Conservation (phyloP, 2,888 invertebrate genomes). For the Hermodice carunculata region DNA sequence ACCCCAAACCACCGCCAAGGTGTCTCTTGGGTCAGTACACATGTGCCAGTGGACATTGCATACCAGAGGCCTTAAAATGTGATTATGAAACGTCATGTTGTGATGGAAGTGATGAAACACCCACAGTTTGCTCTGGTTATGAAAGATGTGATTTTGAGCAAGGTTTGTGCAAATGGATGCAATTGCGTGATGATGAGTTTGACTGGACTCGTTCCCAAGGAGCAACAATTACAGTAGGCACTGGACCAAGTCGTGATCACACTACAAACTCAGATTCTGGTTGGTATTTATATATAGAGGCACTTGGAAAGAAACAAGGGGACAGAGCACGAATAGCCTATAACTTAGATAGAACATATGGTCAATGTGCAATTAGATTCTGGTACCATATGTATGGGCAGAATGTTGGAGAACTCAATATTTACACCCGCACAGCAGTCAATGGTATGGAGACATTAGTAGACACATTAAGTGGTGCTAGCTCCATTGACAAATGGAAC, state of each 20-base stretch:
- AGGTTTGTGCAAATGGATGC: not conserved
- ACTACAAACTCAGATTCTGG: not conserved
- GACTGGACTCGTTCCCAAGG: not conserved
- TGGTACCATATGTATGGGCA: not conserved
- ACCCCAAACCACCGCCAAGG: not conserved
- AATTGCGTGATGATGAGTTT: not conserved
- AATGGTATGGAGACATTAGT: not conserved
- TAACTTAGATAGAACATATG: not conserved
- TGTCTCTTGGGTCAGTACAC: not conserved
- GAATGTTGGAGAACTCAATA: not conserved
- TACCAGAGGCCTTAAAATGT: not conserved
- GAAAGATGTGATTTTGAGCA: conserved; percentile 2
- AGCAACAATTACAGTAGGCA: not conserved
- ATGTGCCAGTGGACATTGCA: conserved; percentile 3
- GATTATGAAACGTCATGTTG: not conserved
- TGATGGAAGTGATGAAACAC: not conserved
- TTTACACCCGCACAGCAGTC: not conserved
- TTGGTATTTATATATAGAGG: not conserved
- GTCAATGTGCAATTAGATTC: not conserved
- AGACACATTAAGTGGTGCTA: not conserved
- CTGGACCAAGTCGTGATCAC: not conserved
- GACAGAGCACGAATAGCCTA: not conserved
- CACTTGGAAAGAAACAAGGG: not conserved
- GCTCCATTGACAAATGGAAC: not conserved
- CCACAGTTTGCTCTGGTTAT: not conserved